Evolutionary conservation across 2,797 vertebrate species (phyloP), one percentile per base, ranked within the genome.

Genomic region (Tympanoctomys barrerae): DNA sequence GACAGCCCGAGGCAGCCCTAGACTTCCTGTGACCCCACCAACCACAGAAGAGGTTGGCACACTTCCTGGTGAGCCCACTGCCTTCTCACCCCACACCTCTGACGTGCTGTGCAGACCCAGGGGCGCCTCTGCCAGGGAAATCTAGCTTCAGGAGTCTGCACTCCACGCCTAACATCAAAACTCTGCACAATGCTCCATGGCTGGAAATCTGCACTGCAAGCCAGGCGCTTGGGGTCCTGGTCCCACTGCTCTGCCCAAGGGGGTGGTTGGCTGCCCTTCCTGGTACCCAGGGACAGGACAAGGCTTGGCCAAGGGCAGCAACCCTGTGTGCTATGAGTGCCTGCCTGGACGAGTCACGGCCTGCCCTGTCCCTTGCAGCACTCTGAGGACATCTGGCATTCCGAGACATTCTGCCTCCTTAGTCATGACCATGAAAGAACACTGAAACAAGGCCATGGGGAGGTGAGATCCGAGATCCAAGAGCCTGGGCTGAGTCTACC

Each of bases 351-450:
- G 0, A 49, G 94, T 5, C 7, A 16, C 83, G 52, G 73, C 89
- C 36, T 95, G 84, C 31, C 84, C 71, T 92, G n/a, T 64, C 64
- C 54, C 26, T 66, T 10, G 28, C 21, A 80, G 66, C 54, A 36
- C 39, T 82, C 82, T 7, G 31, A 91, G 68, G 36, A 79, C 18
- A 68, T 39, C 28, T 83, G 93, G 95, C 87, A 26, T 59, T 83
- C 12, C 3, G 12, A 0, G 1, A 68, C 42, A 28, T 68, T 85
- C 91, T 54, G 18, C 68, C n/a, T 90, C 64, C 71, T 83, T 33
- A 62, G 89, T 95, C 13, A 9, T 52, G 91, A 93, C 80, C 89
- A 79, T 36, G 70, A 52, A 75, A 94, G 89, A 94, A 26, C 10
- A 33, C 77, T n/a, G n/a, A 86, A 80, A 87, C 36, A 57, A 83